Conservation (phyloP, 1,140 invertebrate species). For the Patella vulgata region DNA sequence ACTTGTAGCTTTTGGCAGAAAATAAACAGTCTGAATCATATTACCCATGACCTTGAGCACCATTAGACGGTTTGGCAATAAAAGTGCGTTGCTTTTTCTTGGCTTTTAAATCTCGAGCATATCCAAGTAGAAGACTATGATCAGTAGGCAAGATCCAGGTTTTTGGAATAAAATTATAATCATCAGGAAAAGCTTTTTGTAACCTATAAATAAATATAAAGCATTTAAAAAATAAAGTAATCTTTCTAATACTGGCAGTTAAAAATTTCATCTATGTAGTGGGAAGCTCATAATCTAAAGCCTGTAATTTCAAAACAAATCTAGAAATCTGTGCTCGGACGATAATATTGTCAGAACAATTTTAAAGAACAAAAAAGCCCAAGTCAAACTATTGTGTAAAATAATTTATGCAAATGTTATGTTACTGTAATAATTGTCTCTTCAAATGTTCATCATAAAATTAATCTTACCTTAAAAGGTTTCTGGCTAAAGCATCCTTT, state of each 20-base stretch:
- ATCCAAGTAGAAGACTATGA: conserved; percentile 53
- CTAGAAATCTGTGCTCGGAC: too few relatives aligned
- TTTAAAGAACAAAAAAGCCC: too few relatives aligned
- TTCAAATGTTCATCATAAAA: too few relatives aligned
- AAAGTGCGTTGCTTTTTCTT: conserved; percentile 63
- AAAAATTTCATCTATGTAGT: too few relatives aligned
- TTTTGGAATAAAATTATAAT: conserved; percentile 64
- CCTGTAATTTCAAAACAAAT: too few relatives aligned
- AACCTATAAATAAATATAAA: conserved; percentile 50
- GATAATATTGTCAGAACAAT: too few relatives aligned
- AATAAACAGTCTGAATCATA: too few relatives aligned
- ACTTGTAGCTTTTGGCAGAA: too few relatives aligned
- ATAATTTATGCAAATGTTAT: too few relatives aligned
- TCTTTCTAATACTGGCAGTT: too few relatives aligned
- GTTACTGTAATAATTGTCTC: too few relatives aligned
- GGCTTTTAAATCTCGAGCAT: conserved; percentile 60
- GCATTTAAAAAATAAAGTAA: neutral
- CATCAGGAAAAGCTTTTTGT: conserved; percentile 60
- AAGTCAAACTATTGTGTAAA: too few relatives aligned
- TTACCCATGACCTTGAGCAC: conserved; percentile 68
- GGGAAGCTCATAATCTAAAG: neutral
- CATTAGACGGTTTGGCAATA: conserved; percentile 66
- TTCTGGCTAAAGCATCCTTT: conserved; percentile 65
- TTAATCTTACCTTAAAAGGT: conserved; percentile 65
- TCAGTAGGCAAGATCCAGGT: conserved; percentile 67